Percentiles rank a stretch among this genome's conserved stretches.
Evolutionary conservation across 2,888 invertebrate genomes (phyloP).

Genomic region (Orchesellides sinensis): DNA sequence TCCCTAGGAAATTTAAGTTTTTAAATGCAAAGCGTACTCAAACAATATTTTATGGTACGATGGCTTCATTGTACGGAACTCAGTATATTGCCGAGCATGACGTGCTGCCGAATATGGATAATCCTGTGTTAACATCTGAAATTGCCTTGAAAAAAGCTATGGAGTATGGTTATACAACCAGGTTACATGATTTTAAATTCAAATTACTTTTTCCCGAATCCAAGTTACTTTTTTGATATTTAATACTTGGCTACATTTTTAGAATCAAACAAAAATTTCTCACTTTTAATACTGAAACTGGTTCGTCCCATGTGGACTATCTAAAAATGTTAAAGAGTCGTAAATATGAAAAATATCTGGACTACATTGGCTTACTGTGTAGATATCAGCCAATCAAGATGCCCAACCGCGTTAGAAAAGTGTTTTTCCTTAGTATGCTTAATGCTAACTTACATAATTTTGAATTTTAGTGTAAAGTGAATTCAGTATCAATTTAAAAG

Average conservation of each 20-base stretch:
- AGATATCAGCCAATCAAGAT: constrained; percentile 46
- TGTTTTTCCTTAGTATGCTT: constrained; percentile 50
- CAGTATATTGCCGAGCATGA: constrained; percentile 39
- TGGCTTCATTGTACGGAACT: constrained; percentile 27
- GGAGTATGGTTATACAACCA: background rate
- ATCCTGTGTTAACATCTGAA: constrained; percentile 24
- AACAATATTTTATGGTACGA: constrained; percentile 47
- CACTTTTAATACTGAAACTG: background rate
- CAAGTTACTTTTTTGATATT: too few relatives aligned
- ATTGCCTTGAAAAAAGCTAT: constrained; percentile 10
- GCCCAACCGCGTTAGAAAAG: constrained; percentile 34
- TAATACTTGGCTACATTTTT: background rate
- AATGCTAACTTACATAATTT: too few relatives aligned
- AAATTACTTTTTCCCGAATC: too few relatives aligned
- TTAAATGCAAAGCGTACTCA: background rate
- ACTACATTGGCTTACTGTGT: constrained; percentile 31
- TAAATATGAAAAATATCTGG: constrained; percentile 15
- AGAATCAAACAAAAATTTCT: constrained; percentile 36
- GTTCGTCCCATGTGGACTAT: constrained; percentile 15
- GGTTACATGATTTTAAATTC: too few relatives aligned
- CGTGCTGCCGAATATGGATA: constrained; percentile 46
- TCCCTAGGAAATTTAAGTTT: constrained; percentile 32
- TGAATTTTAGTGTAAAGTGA: background rate
- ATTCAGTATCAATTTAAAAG: too few relatives aligned
- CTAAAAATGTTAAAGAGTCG: constrained; percentile 24